Evolutionary conservation across 2,113 vertebrate species (phyloP).

Genomic region (Atractosteus spatula): DNA sequence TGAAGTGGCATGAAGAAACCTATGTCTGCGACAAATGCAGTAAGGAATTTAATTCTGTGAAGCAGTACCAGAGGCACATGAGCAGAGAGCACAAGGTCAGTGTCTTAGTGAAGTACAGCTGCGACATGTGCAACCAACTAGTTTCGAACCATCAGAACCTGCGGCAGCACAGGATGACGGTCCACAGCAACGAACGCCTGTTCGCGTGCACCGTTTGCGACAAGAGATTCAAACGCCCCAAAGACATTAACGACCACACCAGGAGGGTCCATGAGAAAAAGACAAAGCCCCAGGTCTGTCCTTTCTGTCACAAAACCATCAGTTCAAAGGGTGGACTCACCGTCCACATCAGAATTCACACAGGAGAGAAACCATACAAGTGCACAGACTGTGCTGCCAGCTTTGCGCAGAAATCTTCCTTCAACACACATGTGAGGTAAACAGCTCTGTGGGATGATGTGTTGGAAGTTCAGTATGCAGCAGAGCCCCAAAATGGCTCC

Average conservation of each 20-base stretch:
- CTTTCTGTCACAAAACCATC: constrained; percentile 41
- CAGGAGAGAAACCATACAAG: constrained; percentile 33
- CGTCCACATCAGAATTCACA: constrained; percentile 27
- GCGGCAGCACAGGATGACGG: constrained; percentile 24
- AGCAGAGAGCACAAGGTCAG: constrained; percentile 9
- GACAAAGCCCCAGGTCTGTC: constrained; percentile 24
- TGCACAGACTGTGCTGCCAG: constrained; percentile 32
- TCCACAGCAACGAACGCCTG: constrained; percentile 8
- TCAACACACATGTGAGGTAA: constrained; percentile 50
- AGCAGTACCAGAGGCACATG: constrained; percentile 29
- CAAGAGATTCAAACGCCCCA: constrained; percentile 36
- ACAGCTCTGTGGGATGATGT: too few relatives aligned
- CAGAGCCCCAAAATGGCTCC: too few relatives aligned
- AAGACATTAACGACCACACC: constrained; percentile 18
- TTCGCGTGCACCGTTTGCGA: constrained; percentile 31
- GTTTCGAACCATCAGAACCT: constrained; percentile 37
- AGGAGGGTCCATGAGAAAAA: constrained; percentile 24
- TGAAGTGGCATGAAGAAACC: constrained; percentile 3
- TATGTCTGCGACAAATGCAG: constrained; percentile 9
- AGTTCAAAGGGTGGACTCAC: constrained; percentile 38
- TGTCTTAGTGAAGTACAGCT: constrained; percentile 31
- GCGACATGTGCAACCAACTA: constrained; percentile 26
- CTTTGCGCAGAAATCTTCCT: constrained; percentile 53
- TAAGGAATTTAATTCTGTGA: constrained; percentile 3
- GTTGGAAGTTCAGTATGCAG: too few relatives aligned